These are phyloP conservation scores for Entomobrya multifasciata DNA, from an alignment of 2,888 invertebrate species.

Conservation along the genomic window DNA sequence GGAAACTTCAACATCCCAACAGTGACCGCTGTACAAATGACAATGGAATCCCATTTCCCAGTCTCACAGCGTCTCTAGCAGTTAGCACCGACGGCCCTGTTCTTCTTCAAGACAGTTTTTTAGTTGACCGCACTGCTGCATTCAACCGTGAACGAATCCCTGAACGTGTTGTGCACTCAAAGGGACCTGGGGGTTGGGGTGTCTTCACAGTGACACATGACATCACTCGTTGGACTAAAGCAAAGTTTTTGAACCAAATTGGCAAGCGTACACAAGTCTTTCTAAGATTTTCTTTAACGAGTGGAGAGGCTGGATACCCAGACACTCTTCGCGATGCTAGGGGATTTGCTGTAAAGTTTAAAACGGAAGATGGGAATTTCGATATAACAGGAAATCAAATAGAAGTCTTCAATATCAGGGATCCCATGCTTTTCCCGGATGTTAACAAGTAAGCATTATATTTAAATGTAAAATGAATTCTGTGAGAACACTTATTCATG, in stretches of 20 bases:
- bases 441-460: slow-evolving; percentile 85
- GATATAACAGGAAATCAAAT: slow-evolving; percentile 96
- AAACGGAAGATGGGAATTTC: slow-evolving; percentile 95
- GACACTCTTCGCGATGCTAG: slow-evolving; percentile 74
- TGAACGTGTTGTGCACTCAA: slow-evolving; percentile 94
- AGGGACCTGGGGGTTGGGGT: slow-evolving; percentile 87
- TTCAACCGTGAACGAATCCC: slow-evolving; percentile 96
- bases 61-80: slow-evolving; percentile 41
- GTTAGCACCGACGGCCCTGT: slow-evolving; percentile 93
- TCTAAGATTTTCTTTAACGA: slow-evolving; percentile 92
- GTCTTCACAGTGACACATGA: slow-evolving; percentile 58
- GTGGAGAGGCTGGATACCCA: slow-evolving; percentile 90
- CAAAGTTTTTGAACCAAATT: slow-evolving; percentile 39
- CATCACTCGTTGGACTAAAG: slow-evolving; percentile 58
- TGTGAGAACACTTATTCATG: too few species aligned
- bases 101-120: slow-evolving; percentile 91
- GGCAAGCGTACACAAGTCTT: slow-evolving; percentile 84
- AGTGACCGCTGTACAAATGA: slow-evolving; percentile 83
- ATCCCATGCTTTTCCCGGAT: slow-evolving; percentile 94
- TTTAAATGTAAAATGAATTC: not conserved
- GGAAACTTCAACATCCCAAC: slow-evolving; percentile 23
- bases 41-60: slow-evolving; percentile 45
- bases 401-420: slow-evolving; percentile 95
- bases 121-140: slow-evolving; percentile 89
- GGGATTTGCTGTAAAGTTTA: slow-evolving; percentile 95